Evolutionary conservation across 2,113 vertebrate species (phyloP).

Genomic region (Megaceryle maxima): DNA sequence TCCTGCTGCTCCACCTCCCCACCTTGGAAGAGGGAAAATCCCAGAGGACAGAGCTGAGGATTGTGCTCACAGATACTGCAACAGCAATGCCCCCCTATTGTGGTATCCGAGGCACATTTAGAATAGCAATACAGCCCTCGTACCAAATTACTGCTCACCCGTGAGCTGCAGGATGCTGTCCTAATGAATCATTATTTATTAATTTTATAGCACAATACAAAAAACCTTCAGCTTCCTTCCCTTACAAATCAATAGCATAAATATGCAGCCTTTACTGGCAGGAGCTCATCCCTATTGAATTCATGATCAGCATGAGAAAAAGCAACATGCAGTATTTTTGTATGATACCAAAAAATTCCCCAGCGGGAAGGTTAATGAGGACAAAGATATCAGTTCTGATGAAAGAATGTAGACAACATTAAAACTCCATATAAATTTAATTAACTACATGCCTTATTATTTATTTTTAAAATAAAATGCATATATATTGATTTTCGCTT

Average conservation of each 20-base stretch:
- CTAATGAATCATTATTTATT: conserved; percentile 59
- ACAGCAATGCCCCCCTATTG: rapidly evolving
- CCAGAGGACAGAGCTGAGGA: not conserved
- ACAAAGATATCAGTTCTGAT: not conserved
- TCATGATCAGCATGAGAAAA: conserved; percentile 18
- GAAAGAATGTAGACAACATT: not conserved
- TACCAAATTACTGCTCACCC: not conserved
- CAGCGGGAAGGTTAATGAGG: not conserved
- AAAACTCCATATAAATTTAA: not conserved
- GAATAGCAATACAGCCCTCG: not conserved
- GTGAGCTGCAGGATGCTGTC: not conserved
- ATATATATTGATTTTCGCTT: not conserved
- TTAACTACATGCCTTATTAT: not conserved
- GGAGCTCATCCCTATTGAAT: conserved; percentile 18
- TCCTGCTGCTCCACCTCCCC: not conserved
- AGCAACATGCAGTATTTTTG: not conserved
- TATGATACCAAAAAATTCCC: not conserved
- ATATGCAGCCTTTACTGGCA: conserved; percentile 39
- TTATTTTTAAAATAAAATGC: not conserved
- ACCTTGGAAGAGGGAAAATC: not conserved
- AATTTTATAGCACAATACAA: conserved; percentile 31
- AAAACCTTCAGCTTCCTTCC: conserved; percentile 33
- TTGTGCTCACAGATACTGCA: not conserved
- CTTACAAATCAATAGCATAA: conserved; percentile 43
- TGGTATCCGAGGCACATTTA: not conserved